Percentiles rank a stretch among this genome's conserved stretches.
phyloP scores from a whole-genome alignment of 1,140 invertebrate species.

The Anastrepha ludens region DNA sequence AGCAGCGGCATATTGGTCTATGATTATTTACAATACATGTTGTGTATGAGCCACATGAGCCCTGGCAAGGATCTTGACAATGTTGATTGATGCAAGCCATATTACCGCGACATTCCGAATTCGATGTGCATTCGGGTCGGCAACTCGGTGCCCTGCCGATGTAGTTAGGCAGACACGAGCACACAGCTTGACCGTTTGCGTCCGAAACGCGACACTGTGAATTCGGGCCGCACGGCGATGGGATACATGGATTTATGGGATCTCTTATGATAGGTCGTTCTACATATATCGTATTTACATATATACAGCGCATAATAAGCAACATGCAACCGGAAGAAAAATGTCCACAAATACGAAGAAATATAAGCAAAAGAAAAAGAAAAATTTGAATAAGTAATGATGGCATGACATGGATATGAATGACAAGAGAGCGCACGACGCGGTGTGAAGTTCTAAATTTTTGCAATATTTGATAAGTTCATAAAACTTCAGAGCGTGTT shows the following conservation, averaged over 20 bases:
- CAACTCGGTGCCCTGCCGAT: conserved; percentile 85
- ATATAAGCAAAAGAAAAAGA: conserved; percentile 52
- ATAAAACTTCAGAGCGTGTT: background rate
- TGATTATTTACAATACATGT: conserved; percentile 84
- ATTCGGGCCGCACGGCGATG: conserved; percentile 88
- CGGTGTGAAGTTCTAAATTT: background rate
- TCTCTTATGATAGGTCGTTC: conserved; percentile 72
- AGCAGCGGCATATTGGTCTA: conserved; percentile 84
- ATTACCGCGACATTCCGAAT: conserved; percentile 84
- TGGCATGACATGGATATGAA: conserved; percentile 41
- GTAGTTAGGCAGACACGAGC: conserved; percentile 83
- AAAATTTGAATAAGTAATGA: conserved; percentile 44
- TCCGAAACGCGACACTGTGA: conserved; percentile 83
- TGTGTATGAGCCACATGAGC: conserved; percentile 82
- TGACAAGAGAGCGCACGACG: background rate
- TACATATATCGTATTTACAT: conserved; percentile 67
- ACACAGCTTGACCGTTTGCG: conserved; percentile 79
- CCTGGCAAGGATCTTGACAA: conserved; percentile 86
- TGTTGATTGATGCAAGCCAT: conserved; percentile 84
- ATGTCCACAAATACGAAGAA: conserved; percentile 24
- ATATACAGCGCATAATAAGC: conserved; percentile 28
- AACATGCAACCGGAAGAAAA: conserved; percentile 45
- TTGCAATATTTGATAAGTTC: too few species aligned
- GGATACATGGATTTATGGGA: conserved; percentile 80
- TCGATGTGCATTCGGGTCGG: conserved; percentile 85